Conservation (phyloP, 2,113 vertebrate species). For the Tychaedon coryphoeus region DNA sequence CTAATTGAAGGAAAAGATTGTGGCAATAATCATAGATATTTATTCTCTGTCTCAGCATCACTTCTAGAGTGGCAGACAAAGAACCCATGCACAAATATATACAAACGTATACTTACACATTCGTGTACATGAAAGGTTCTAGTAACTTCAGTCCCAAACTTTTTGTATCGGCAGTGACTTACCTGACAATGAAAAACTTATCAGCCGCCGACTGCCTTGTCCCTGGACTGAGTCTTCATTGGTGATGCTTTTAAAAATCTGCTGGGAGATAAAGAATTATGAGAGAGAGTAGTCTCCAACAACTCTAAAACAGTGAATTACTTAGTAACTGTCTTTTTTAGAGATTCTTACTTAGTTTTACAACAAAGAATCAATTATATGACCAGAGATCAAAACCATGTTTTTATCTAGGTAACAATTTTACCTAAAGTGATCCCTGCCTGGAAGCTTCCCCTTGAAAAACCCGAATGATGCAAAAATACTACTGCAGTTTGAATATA, state of each 20-base stretch:
- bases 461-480: not conserved
- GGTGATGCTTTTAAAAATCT: constrained; percentile 90
- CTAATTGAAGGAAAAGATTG: not conserved
- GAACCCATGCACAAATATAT: not conserved
- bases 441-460: not conserved
- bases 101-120: not conserved
- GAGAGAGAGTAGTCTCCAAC: not conserved
- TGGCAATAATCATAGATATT: not conserved
- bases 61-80: not conserved
- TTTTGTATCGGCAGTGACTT: constrained; percentile 13
- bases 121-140: not conserved
- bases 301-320: not conserved
- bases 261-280: constrained; percentile 45
- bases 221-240: constrained; percentile 83
- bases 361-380: constrained; percentile 21
- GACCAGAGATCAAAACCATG: constrained; percentile 25
- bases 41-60: not conserved
- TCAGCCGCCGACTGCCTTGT: constrained; percentile 88
- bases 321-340: not conserved
- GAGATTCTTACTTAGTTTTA: not conserved
- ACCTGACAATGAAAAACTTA: constrained; percentile 97
- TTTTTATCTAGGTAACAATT: not conserved
- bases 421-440: not conserved
- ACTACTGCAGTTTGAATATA: not conserved
- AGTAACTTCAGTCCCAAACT: not conserved